Percentiles rank a stretch among this genome's conserved stretches.
Evolutionary conservation across 2,888 invertebrate genomes (phyloP).

Genomic region (Theretra japonica): DNA sequence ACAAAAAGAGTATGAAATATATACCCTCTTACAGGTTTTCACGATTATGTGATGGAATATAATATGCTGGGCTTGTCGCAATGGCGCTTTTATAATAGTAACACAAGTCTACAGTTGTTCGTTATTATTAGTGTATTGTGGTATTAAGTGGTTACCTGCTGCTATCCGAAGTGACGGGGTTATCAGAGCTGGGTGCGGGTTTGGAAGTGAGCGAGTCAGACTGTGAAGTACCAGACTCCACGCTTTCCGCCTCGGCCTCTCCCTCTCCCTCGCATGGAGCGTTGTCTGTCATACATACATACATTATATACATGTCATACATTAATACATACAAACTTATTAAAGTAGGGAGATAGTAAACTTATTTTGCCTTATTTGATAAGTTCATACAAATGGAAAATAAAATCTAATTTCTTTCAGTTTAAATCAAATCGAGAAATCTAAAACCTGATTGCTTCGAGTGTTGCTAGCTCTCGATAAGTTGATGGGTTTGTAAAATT

Average conservation of each 20-base stretch:
- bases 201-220: constrained; percentile 77
- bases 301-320: constrained; percentile 3
- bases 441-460: no score
- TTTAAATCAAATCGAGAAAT: no score
- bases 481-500: no score
- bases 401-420: no score
- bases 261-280: constrained; percentile 58
- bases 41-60: no score
- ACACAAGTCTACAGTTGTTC: background rate
- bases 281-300: constrained; percentile 55
- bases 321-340: background rate
- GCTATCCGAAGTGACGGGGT: constrained; percentile 75
- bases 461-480: no score
- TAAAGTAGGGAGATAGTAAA: background rate
- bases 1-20: no score
- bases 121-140: background rate
- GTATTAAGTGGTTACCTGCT: constrained; percentile 61
- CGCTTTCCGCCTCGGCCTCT: constrained; percentile 58
- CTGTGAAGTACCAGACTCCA: constrained; percentile 74
- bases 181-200: constrained; percentile 77
- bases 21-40: no score
- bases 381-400: no score
- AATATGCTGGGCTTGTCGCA: no score
- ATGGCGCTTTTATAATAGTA: no score
- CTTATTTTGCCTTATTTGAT: no score